Percentiles rank a stretch among this genome's conserved stretches.
Evolutionary conservation across 2,113 vertebrate genomes (phyloP).

Genomic region (Centropristis striata): DNA sequence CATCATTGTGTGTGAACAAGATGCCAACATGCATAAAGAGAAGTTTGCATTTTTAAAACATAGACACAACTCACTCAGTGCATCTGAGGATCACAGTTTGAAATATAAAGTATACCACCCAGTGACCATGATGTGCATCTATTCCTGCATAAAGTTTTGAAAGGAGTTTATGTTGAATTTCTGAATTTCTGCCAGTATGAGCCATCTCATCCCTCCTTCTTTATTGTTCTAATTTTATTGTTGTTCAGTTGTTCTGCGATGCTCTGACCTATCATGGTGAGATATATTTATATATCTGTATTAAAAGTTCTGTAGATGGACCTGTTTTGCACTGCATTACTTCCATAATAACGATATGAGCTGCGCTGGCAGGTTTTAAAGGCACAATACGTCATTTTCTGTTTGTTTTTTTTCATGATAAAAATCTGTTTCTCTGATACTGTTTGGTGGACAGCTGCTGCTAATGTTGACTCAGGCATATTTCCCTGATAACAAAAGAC

Average conservation of each 20-base stretch:
- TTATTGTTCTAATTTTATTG: slow-evolving; percentile 16
- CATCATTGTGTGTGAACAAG: not conserved
- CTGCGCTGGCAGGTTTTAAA: too few species aligned
- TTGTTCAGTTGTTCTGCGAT: not conserved
- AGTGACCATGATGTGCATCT: not conserved
- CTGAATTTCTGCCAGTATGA: not conserved
- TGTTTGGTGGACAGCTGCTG: too few species aligned
- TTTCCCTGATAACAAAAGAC: too few species aligned
- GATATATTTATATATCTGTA: slow-evolving; percentile 30
- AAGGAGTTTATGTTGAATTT: not conserved
- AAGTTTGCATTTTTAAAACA: slow-evolving; percentile 6
- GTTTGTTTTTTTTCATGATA: too few species aligned
- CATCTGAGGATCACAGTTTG: not conserved
- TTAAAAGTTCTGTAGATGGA: slow-evolving; percentile 40
- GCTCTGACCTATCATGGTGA: not conserved
- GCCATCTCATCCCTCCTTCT: not conserved
- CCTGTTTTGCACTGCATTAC: not conserved
- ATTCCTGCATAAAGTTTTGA: not conserved
- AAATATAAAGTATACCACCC: not conserved
- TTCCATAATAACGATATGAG: not conserved
- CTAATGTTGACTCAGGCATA: too few species aligned
- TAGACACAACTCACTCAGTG: not conserved
- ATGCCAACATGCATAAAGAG: not conserved
- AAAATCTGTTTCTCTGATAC: too few species aligned
- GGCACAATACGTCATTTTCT: too few species aligned